Evolutionary conservation across 2,888 invertebrate genomes (phyloP).

Genomic region (Chaetogeoica ovagalla): DNA sequence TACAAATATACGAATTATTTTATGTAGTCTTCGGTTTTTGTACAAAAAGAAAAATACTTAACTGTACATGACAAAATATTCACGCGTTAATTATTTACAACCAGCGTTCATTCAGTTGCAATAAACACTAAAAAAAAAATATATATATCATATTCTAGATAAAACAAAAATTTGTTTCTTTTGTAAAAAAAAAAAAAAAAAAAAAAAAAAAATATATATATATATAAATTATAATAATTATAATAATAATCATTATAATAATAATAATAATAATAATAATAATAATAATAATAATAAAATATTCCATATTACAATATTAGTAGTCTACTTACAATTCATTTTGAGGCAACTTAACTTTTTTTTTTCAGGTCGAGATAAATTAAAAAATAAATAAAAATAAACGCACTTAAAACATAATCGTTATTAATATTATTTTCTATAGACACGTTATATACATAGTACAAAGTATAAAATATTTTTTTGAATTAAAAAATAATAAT

Average conservation of each 20-base stretch:
- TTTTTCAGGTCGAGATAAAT: constrained; percentile 49
- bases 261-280: constrained; percentile 38
- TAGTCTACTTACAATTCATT: constrained; percentile 51
- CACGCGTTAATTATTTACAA: constrained; percentile 45
- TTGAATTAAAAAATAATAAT: constrained; percentile 45
- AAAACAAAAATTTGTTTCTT: constrained; percentile 46
- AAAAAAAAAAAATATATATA: constrained; percentile 42
- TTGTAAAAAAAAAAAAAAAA: constrained; percentile 48
- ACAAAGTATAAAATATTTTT: constrained; percentile 53
- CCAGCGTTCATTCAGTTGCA: constrained; percentile 36
- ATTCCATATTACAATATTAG: constrained; percentile 36
- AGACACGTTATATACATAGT: constrained; percentile 51
- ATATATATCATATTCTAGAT: constrained; percentile 39
- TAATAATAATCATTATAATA: too few relatives aligned
- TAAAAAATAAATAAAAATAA: constrained; percentile 53
- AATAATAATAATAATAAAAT: constrained; percentile 20
- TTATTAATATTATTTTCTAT: constrained; percentile 48
- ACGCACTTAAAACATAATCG: constrained; percentile 43
- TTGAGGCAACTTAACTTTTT: constrained; percentile 47
- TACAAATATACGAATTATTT: constrained; percentile 51
- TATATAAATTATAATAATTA: constrained; percentile 24
- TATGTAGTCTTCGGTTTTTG: constrained; percentile 51
- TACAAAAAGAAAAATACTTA: constrained; percentile 49
- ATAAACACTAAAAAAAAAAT: constrained; percentile 44
- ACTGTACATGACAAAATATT: constrained; percentile 51